Base-by-base conservation (phyloP, 2,888 invertebrate species). In the Spatulosminthurus flaviceps region DNA sequence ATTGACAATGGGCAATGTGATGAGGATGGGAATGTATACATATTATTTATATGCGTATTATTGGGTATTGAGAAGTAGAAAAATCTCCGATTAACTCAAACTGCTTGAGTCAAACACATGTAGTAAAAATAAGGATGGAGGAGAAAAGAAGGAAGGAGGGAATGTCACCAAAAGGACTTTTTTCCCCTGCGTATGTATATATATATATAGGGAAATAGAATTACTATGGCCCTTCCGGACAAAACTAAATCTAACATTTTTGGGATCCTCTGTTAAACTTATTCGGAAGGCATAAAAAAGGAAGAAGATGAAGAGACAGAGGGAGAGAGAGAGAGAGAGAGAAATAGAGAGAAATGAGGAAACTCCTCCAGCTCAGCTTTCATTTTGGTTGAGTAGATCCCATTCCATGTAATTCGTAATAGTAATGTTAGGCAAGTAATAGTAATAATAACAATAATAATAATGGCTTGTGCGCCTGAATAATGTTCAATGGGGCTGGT, bases 401-500 rank as follows among this genome's bases (percentile, higher is more conserved):
- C 73, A 73, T 73, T 73, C 28, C 73, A 73, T 73, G 73, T 73
- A 60, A 73, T 70, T 69, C 41, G 28, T 70, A 70, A 70, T 70
- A 70, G 70, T 21, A 70, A 69, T 26, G 26, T 26, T 72, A 42
- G 24, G n/a, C 22, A 34, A 29, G 69, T 22, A 60, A 73, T 73
- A 73, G 60, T 73, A 73, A 51, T 60, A 73, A 73, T 73, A 73
- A 73, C 73, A 73, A 73, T 73, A 73, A 73, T 60, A 51, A 73
- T 73, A 73, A 73, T 73, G 73, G 28, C 73, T 60, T 73, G 51
- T 43, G 73, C 73, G 73, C 73, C 73, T 60, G 60, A 73, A 28
- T 73, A 60, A 73, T 73, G 60, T 73, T 73, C 73, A 73, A 73
- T 73, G 73, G 73, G 73, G 73, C 29, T 22, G 26, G 69, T 26